Evolutionary conservation across 2,888 invertebrate genomes (phyloP), one percentile per base, ranked within the genome.

Genomic region (Carcina quercana): DNA sequence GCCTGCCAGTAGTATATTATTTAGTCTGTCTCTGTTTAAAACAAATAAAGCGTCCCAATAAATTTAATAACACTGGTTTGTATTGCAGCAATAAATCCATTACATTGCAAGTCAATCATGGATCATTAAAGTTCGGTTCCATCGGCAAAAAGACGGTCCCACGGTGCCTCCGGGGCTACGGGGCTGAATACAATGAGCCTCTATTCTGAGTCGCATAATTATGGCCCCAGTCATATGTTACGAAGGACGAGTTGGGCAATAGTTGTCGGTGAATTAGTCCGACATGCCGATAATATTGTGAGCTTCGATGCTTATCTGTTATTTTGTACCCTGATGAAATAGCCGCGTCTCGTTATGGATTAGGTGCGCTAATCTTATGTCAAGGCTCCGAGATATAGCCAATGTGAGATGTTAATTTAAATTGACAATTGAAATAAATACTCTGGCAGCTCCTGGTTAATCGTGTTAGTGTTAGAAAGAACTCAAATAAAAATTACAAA

Each of bases 161-260:
- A 58, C 54, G 55, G 40, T 27, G 32, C 46, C 14, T 13, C 8
- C 14, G n/a, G n/a, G n/a, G n/a, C n/a, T n/a, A n/a, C 38, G 41
- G 40, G 12, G 28, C 21, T 25, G 22, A 15, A 30, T 27, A 56
- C 56, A 55, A 54, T 57, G 45, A 40, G 37, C 42, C 42, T 36
- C 42, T 31, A 32, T 40, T 42, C 42, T 44, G 41, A 44, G 37
- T 45, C 46, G 28, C 39, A 45, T 43, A 46, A 54, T 50, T 50
- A 53, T 44, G 34, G 44, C 38, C 47, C 38, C 40, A 34, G 36
- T 38, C 45, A 47, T 43, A 50, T 47, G 45, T 43, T 33, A 11
- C 46, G 56, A 63, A 61, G 62, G 58, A 59, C 59, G 38, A 37
- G 29, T 66, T 64, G 53, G 40, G 61, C 38, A 63, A 65, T 13